Conservation (phyloP, 2,113 vertebrate genomes). For the Ranitomeya imitator region DNA sequence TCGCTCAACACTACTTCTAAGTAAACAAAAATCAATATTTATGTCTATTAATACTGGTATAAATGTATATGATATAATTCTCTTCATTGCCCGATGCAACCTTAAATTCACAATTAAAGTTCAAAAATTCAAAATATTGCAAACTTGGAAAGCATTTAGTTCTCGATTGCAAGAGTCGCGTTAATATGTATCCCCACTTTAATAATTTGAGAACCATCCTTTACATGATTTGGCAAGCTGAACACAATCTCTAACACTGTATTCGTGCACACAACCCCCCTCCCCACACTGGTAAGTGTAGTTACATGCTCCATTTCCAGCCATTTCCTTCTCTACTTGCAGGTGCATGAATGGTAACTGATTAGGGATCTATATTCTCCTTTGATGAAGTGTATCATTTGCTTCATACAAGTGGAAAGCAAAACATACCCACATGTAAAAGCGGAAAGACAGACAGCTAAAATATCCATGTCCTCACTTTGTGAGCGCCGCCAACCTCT, state of each 20-base stretch:
- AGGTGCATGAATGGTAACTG: conserved; percentile 10
- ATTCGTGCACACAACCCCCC: not conserved
- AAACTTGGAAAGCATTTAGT: too few relatives aligned
- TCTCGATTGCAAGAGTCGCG: too few relatives aligned
- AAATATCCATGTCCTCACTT: not conserved
- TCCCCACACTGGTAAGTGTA: not conserved
- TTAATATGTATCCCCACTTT: not conserved
- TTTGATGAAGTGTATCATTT: conserved; percentile 18
- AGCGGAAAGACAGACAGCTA: not conserved
- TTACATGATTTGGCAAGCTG: not conserved
- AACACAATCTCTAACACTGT: not conserved
- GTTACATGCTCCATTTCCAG: not conserved
- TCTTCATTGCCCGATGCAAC: not conserved
- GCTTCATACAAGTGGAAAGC: not conserved
- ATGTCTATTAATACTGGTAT: not conserved
- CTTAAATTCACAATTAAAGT: not conserved
- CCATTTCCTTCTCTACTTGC: not conserved
- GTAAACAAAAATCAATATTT: too few relatives aligned
- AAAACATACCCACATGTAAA: not conserved
- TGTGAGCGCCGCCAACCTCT: not conserved
- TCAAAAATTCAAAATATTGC: too few relatives aligned
- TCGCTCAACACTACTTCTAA: too few relatives aligned
- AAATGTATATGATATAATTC: not conserved
- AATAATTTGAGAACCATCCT: not conserved
- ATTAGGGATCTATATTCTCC: conserved; percentile 13